Evolutionary conservation across 2,888 invertebrate genomes (phyloP), one percentile per base, ranked within the genome.

Genomic region (Plagodis pulveraria): DNA sequence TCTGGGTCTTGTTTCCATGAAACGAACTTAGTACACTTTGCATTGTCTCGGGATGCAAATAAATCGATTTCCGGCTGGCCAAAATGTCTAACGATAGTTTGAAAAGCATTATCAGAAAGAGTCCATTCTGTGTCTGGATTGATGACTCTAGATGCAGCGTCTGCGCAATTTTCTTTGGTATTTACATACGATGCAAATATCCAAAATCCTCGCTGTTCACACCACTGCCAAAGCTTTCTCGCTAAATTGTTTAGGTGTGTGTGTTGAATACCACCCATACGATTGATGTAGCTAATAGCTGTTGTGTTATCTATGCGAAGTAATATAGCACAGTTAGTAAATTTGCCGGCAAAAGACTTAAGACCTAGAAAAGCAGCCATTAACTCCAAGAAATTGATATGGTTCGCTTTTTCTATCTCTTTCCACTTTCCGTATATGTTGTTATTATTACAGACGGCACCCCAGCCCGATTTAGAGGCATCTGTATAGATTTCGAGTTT

Each of bases 131-230:
- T 68, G 22, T 69, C 67, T 0, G 65, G 62, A 56, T 71, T 67
- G 6, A 60, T 50, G 5, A 56, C 55, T 38, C 73, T 46, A 1
- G 69, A 74, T 56, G 67, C 71, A 5, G 41, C 58, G 49, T 74
- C 72, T 6, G 72, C 74, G 7, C 38, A 35, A 51, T 79, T 81
- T 10, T 77, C 71, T 46, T 65, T 52, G 0, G 78, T 75, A 11
- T 70, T 68, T 5, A 81, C 70, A 46, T 80, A 82, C 2, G 78
- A 78, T 0, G 76, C 76, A 46, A 72, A 74, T 6, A 80, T 38
- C 65, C 58, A 67, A n/a, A 78, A 49, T 40, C 58, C 60, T 5
- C 66, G 65, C 6, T 9, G 35, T 47, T 71, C 70, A 47, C 73
- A 71, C 70, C 70, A 73, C 36, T 67, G 61, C 70, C 69, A 70